phyloP scores from a whole-genome alignment of 2,797 vertebrate species.

The Myripristis murdjan region DNA sequence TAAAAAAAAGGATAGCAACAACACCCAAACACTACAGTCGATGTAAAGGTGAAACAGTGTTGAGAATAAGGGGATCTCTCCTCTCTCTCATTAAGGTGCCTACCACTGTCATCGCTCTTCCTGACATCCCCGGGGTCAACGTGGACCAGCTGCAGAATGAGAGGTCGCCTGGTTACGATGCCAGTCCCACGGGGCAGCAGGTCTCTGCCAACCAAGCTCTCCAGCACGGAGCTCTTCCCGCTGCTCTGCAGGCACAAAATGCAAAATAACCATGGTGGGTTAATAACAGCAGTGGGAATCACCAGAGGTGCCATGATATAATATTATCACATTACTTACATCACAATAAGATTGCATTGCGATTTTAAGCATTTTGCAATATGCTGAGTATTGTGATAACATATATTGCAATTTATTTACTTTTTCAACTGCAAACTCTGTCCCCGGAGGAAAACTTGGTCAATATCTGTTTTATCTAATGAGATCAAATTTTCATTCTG shows the following conservation, averaged over 20 bases:
- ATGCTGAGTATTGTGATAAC: too few species aligned
- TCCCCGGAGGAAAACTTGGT: too few species aligned
- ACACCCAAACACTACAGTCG: background rate
- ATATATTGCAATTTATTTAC: too few species aligned
- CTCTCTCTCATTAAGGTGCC: conserved; percentile 4
- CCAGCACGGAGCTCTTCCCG: conserved; percentile 98
- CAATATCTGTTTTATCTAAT: too few species aligned
- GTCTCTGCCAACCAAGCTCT: conserved; percentile 97
- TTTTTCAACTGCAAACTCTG: too few species aligned
- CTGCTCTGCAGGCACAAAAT: conserved; percentile 91
- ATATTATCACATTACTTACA: too few species aligned
- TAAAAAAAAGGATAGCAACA: background rate
- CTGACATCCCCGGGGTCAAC: conserved; percentile 92
- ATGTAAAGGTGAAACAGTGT: background rate
- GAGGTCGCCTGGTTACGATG: conserved; percentile 94
- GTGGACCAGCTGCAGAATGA: conserved; percentile 96
- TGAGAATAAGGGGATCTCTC: background rate
- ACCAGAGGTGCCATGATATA: too few species aligned
- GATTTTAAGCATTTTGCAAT: too few species aligned
- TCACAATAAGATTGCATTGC: too few species aligned
- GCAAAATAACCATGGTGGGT: background rate
- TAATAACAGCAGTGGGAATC: too few species aligned
- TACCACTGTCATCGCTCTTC: conserved; percentile 95
- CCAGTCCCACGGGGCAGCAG: conserved; percentile 97
- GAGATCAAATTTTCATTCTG: too few species aligned